Base-by-base conservation (phyloP, 2,113 vertebrate species). In the Hippoglossus stenolepis region DNA sequence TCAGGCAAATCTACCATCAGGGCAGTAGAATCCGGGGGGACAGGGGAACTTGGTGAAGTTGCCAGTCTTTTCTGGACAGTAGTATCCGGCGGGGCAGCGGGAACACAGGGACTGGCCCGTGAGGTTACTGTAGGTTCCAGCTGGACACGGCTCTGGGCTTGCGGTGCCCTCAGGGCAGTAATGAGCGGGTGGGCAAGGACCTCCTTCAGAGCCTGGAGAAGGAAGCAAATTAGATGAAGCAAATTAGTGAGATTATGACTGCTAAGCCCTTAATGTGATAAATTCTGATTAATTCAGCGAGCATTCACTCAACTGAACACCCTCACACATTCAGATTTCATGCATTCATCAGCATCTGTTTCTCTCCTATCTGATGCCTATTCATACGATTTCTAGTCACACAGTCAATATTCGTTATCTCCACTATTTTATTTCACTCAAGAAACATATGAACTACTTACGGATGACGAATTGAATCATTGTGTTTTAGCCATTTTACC, bases 21-120 rank as follows among this genome's bases (percentile, higher is more conserved):
- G 97, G 68, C 97, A 99, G 92, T 97, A 99, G 88, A 97, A 97
- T 9, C 97, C 97, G 31, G 96, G 91, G 0, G 91, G 96, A 65
- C 97, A 97, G 18, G 95, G 95, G 54, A 95, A 95, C 0, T 7
- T 2, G 4, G 85, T 92, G 85, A 96, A 98, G 91, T 90, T 92
- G 65, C 82, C 93, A 26, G 92, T 93, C 47, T 92, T 96, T 77
- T 96, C 95, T 10, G 96, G 96, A 83, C 97, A 99, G 89, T 95
- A 98, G 90, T 97, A 95, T 43, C 97, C 96, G 4, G 96, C 94
- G 0, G 95, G 95, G 75, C 97, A 99, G 60, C 82, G 84, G 40
- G 87, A 95, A 88, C 97, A 99, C 2, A 67, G 81, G 0, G 89
- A 89, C 87, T 96, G 97, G 38, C 94, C 93, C 4, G 92, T 94